Base-by-base conservation (phyloP, 2,797 vertebrate genomes). In the Emydoidea blandingii region DNA sequence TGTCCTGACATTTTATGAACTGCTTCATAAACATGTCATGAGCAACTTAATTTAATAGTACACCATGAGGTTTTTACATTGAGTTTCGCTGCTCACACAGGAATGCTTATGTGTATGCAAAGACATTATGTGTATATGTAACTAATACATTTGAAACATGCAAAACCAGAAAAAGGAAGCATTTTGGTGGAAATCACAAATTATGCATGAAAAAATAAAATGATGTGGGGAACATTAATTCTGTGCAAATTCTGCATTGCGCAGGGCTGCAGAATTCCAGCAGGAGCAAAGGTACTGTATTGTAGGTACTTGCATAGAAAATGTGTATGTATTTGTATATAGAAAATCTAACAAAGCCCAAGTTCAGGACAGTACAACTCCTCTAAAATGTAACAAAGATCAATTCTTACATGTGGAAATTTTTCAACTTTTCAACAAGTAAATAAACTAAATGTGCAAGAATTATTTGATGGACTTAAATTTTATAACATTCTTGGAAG, bases 341-440 rank as follows among this genome's bases (percentile, higher is more conserved):
- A 14, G 57, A 59, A 59, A 59, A 41, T 1, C 79, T 18, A 44
- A 53, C 12, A 31, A 57, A 92, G 72, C 2, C 25, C 65, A 74
- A 27, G 15, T 65, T n/a, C 29, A 65, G 34, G 62, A 65, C 34
- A n/a, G 16, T n/a, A 65, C 18, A 5, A 50, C 74, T 87, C 11
- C n/a, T 34, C n/a, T 85, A 19, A 94, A 95, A 93, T 81, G 90
- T 89, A 96, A 93, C 82, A 65, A n/a, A 68, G 16, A 86, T 68
- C 91, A 92, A 81, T 52, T 91, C 62, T 52, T 84, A 27, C 14
- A 31, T 15, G 16, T n/a, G 5, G 57, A 31, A 19, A 65, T 9
- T 41, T 41, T 41, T 41, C 41, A 65, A 9, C 62, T 65, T n/a
- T 65, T n/a, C 34, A 65, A 31, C 57, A 65, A n/a, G 16, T 65